Evolutionary conservation across 2,797 vertebrate species (phyloP).

Genomic region (Eupleurogrammus muticus): DNA sequence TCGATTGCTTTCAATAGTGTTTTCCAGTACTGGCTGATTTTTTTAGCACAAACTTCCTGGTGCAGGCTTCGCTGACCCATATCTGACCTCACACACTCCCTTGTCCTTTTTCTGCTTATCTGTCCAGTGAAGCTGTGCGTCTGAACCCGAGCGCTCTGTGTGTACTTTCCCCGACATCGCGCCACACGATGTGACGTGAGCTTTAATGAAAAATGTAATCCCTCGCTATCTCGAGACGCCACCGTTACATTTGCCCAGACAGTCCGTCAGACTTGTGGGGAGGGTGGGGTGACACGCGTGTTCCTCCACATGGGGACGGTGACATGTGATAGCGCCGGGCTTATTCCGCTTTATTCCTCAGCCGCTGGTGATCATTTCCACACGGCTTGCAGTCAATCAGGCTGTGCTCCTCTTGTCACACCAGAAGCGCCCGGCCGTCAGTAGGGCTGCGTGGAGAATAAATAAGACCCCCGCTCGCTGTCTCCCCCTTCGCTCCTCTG

Average conservation of each 20-base stretch:
- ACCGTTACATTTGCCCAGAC: slow-evolving; percentile 49
- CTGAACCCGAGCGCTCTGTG: neutral
- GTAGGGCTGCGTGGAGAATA: slow-evolving; percentile 35
- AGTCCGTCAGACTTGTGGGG: slow-evolving; percentile 37
- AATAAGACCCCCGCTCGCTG: slow-evolving; percentile 43
- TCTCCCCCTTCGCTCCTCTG: slow-evolving; percentile 34
- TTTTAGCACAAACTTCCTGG: too few relatives aligned
- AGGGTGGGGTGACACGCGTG: slow-evolving; percentile 21
- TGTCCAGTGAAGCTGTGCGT: neutral
- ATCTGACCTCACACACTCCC: slow-evolving; percentile 7
- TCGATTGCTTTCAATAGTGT: too few relatives aligned
- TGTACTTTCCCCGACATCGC: slow-evolving; percentile 18
- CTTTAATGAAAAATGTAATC: slow-evolving; percentile 62
- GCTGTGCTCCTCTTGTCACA: slow-evolving; percentile 40
- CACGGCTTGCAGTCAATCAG: slow-evolving; percentile 53
- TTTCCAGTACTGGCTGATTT: too few relatives aligned
- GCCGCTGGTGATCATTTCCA: slow-evolving; percentile 52
- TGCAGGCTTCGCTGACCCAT: neutral
- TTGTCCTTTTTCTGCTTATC: neutral
- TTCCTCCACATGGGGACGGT: slow-evolving; percentile 29
- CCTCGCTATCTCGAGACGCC: slow-evolving; percentile 46
- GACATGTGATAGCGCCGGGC: slow-evolving; percentile 42
- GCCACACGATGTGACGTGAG: slow-evolving; percentile 12
- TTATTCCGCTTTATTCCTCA: slow-evolving; percentile 46
- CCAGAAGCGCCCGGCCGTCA: slow-evolving; percentile 13